Conservation (phyloP, 2,888 invertebrate genomes). For the Nemotelus nigrinus region DNA sequence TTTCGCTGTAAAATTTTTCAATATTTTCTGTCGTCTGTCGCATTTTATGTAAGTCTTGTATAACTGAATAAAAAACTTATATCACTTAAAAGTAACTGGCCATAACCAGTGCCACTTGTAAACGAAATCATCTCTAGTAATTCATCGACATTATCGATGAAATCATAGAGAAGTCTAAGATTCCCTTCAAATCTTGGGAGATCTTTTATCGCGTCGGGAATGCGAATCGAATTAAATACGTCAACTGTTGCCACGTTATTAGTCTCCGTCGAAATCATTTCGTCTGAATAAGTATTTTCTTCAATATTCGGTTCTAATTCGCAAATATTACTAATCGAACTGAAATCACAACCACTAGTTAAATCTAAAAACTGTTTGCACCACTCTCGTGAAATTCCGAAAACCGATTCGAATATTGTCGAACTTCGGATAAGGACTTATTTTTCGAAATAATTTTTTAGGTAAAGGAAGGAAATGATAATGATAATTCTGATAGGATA, state of each 20-base stretch:
- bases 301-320: background rate
- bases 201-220: background rate
- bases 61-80: no score
- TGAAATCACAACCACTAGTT: slow-evolving; percentile 75
- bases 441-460: background rate
- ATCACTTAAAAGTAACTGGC: no score
- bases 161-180: no score
- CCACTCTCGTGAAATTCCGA: background rate
- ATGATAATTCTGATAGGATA: background rate
- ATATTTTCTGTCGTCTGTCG: background rate
- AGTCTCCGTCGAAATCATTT: background rate
- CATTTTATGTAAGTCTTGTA: background rate
- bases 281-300: slow-evolving; percentile 1
- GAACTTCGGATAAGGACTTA: background rate
- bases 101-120: background rate
- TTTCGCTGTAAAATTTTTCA: background rate
- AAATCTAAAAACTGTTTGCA: background rate
- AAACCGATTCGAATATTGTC: background rate
- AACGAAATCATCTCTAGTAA: background rate
- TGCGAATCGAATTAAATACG: background rate
- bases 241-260: background rate
- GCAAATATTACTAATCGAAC: slow-evolving; percentile 72
- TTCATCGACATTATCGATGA: background rate
- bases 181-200: background rate
- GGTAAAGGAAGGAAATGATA: background rate